Base-by-base conservation (phyloP, 2,113 vertebrate genomes). In the Podarcis cretensis region DNA sequence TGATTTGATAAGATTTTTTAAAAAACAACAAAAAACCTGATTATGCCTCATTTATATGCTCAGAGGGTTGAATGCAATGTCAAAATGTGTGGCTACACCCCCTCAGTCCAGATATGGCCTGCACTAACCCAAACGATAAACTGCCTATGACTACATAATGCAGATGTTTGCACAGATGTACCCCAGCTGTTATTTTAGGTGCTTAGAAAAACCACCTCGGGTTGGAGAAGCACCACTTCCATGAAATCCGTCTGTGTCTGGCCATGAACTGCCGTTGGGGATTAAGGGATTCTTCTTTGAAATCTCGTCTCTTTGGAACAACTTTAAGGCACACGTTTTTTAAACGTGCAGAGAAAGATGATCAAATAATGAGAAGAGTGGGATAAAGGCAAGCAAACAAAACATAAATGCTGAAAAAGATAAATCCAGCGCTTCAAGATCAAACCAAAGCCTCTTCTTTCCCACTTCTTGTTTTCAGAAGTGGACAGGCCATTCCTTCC, bases 111-210 rank as follows among this genome's bases (percentile, higher is more conserved):
- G 54, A 86, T 82, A 25, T 20, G 69, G 63, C 7, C 18, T n/a
- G 21, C 37, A 0, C 16, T 75, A 87, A 73, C 5, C 32, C 80
- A 54, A 30, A 77, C 25, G 75, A 27, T 74, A 63, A 35, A 37
- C 40, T 8, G 3, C 20, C 65, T 10, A 25, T 21, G 18, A 10
- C 76, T 74, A 69, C 48, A 83, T 37, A 13, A 2, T 16, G 79
- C 78, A 74, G 82, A 85, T 81, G 32, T 71, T 83, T n/a, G 75
- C 77, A 66, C 3, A 30, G 69, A 7, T 89, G 65, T 74, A 81
- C 65, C 27, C 83, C 86, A 65, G 27, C 77, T 85, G 12, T 66
- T 63, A 21, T 40, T 89, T 57, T 20, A 78, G 79, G 63, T 76
- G 65, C 63, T 18, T 40, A 25, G 35, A 76, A 76, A 23, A 76